Percentiles rank a stretch among this genome's conserved stretches.
Conservation (phyloP, 2,113 vertebrate species). For the Campylorhamphus procurvoides region DNA sequence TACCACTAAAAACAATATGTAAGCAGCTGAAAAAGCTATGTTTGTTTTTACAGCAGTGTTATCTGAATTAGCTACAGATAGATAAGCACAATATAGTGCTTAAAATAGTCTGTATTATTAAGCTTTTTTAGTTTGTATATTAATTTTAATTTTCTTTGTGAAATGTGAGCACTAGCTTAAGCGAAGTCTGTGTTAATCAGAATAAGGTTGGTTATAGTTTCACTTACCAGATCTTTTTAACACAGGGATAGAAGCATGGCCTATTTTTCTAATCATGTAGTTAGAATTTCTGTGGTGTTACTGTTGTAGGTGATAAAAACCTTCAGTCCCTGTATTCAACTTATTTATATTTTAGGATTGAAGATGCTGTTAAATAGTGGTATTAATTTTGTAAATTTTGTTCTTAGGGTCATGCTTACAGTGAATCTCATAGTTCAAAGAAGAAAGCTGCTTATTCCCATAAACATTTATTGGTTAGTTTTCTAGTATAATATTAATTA, state of each 20-base stretch:
- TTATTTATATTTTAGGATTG: not conserved
- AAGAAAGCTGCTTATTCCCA: slow-evolving; percentile 78
- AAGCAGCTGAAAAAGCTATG: not conserved
- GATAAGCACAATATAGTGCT: not conserved
- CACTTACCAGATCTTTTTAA: not conserved
- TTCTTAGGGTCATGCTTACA: slow-evolving; percentile 85
- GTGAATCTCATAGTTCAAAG: slow-evolving; percentile 79
- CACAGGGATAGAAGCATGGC: not conserved
- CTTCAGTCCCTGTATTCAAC: not conserved
- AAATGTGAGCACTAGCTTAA: not conserved
- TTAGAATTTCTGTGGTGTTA: not conserved
- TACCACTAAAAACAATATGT: not conserved
- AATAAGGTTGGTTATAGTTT: not conserved
- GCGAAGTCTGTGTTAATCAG: not conserved
- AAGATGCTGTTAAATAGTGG: not conserved
- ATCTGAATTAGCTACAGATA: not conserved
- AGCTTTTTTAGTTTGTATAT: not conserved
- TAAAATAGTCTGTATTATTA: not conserved
- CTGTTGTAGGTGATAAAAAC: not conserved
- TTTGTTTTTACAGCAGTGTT: not conserved
- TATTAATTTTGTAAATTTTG: slow-evolving; percentile 19
- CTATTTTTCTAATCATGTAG: not conserved
- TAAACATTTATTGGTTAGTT: slow-evolving; percentile 90
- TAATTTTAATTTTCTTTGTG: not conserved
- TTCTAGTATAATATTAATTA: not conserved